Base-by-base conservation (phyloP, 2,888 invertebrate species). In the Sminthurinus aureus region DNA sequence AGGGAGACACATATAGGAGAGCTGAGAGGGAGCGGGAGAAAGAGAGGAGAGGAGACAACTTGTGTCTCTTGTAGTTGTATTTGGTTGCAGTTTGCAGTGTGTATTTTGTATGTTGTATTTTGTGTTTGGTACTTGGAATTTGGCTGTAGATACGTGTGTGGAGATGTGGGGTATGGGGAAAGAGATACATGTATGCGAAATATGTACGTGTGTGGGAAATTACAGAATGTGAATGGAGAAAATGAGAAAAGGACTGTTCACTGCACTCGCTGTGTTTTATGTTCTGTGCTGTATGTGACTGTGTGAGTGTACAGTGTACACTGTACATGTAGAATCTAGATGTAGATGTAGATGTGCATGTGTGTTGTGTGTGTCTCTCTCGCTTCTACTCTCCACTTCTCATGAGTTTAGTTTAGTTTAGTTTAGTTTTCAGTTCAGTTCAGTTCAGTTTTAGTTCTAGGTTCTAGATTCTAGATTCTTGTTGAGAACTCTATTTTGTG, bases 401-500 rank as follows among this genome's bases (percentile, higher is more conserved):
- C 58, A n/a, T n/a, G n/a, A n/a, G n/a, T n/a, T n/a, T 58, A 58
- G 58, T 58, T 58, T 58, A 13, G 15, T 58, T 58, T 58, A 58
- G 58, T 58, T 58, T 58, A 58, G 58, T 58, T 58, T 58, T 38
- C 38, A 38, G 38, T 38, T 58, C 4, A 58, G 58, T 58, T 38
- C 38, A 38, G 38, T 38, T 58, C 4, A 58, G 58, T 58, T 58
- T 18, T 58, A 58, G 58, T 58, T 58, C 58, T 58, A 76, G 77
- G n/a, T n/a, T n/a, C n/a, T n/a, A n/a, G n/a, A n/a, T n/a, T n/a
- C n/a, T n/a, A n/a, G n/a, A n/a, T n/a, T n/a, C n/a, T n/a, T n/a
- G n/a, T 76, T 82, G 82, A 82, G 77, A 82, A 82, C 77, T 82
- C 82, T 77, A 82, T 82, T 77, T 82, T 76, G 80, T 80, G 80